A percentile compares a stretch with the other conserved stretches of the same genome.
Conservation (phyloP, 2,888 invertebrate genomes). For the Abscondita cerata region DNA sequence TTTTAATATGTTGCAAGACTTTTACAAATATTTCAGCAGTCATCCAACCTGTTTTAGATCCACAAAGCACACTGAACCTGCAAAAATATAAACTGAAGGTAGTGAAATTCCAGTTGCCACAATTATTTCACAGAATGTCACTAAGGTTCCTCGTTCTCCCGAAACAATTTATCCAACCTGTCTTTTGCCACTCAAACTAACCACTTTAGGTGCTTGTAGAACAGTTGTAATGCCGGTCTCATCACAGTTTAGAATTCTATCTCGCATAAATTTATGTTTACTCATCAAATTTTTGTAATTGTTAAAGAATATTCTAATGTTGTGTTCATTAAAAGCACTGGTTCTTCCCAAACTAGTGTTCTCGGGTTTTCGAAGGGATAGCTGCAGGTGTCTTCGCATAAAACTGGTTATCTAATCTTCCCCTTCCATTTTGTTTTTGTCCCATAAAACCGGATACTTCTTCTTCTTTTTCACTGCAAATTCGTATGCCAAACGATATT, state of each 20-base stretch:
- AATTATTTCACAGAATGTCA: constrained; percentile 42
- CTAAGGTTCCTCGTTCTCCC: constrained; percentile 41
- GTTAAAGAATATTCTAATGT: neutral
- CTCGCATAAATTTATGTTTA: neutral
- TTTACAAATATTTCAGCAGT: constrained; percentile 35
- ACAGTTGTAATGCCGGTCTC: constrained; percentile 46
- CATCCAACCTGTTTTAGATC: constrained; percentile 39
- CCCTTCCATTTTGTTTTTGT: neutral
- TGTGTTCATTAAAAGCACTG: neutral
- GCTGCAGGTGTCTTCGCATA: neutral
- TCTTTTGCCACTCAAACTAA: constrained; percentile 36
- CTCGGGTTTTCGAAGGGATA: neutral
- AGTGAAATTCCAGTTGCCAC: constrained; percentile 41
- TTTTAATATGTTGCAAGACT: constrained; percentile 37
- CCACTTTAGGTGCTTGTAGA: constrained; percentile 35
- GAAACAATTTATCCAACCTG: constrained; percentile 38
- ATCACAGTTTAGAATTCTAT: constrained; percentile 24
- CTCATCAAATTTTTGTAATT: neutral
- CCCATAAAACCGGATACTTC: neutral
- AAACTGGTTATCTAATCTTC: neutral
- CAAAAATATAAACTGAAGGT: constrained; percentile 46
- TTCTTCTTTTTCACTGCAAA: neutral
- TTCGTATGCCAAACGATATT: neutral
- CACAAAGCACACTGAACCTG: constrained; percentile 36
- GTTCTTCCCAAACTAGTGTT: neutral